Base-by-base conservation (phyloP, 2,113 vertebrate species). In the Coryphaenoides rupestris region DNA sequence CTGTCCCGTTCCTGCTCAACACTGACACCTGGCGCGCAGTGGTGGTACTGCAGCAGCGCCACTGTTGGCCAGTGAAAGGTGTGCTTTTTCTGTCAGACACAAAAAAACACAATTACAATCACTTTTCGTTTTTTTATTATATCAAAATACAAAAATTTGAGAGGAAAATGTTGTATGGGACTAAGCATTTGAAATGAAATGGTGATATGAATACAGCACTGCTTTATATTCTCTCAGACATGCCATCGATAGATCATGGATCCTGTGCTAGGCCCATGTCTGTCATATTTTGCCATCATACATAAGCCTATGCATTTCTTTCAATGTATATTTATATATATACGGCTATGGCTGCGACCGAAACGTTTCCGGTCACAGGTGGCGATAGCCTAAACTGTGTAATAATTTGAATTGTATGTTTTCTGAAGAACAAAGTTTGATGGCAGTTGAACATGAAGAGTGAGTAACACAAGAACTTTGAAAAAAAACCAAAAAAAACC, bases 121-220 rank as follows among this genome's bases (percentile, higher is more conserved):
- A 77, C 74, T 82, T 88, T 88, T 77, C 56, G 66, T 67, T 82
- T 88, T 89, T 91, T 91, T 91, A 91, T 91, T 91, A 91, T 91
- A 90, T 91, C 89, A 91, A 91, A 91, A 91, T 91, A 91, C 90
- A 91, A 91, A 91, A 91, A 88, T 88, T 91, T 87, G 84, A 87
- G 86, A 90, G 88, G 88, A 90, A 90, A 90, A 82, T 88, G 80
- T 84, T 55, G 50, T 81, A 91, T 91, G 88, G 89, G 86, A 82
- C 84, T 85, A 90, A 90, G 88, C 88, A 79, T 88, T 85, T 84
- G 84, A 90, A 89, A 89, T 89, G 82, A 87, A 82, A 89, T 89
- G 86, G 75, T 84, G 87, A 88, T 81, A 84, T 84, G 84, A 85
- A 82, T 80, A 86, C 76, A 88, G 82, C 83, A 87, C 84, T 87